Percentiles rank a stretch among this genome's conserved stretches.
Evolutionary conservation across 2,888 invertebrate species (phyloP).

Genomic region (Agrypnus murinus): DNA sequence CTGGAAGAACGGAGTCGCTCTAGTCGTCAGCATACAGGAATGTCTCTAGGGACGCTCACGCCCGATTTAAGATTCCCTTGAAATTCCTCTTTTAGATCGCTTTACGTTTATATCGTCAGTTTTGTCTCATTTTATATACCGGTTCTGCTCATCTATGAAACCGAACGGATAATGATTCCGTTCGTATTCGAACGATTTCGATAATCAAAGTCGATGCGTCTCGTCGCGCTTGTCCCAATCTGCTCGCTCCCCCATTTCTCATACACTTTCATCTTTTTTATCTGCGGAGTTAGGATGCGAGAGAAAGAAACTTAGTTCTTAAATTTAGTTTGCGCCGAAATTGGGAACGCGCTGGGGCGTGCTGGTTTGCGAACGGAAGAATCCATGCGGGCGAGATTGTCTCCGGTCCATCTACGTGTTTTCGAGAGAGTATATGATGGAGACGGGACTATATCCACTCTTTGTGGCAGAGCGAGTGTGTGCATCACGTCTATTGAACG

Average conservation of each 20-base stretch:
- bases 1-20: conserved; percentile 43
- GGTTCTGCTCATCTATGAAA: conserved; percentile 54
- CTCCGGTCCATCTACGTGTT: conserved; percentile 61
- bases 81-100: conserved; percentile 52
- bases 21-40: conserved; percentile 47
- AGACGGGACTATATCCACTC: conserved; percentile 12
- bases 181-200: conserved; percentile 62
- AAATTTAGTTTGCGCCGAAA: conserved; percentile 68
- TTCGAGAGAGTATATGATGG: conserved; percentile 21
- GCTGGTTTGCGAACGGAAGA: conserved; percentile 60
- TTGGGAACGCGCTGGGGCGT: conserved; percentile 66
- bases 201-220: conserved; percentile 62
- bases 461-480: conserved; percentile 21
- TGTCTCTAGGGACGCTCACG: conserved; percentile 53
- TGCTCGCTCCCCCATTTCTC: conserved; percentile 52
- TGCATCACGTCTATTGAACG: conserved; percentile 32
- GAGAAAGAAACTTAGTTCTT: conserved; percentile 66
- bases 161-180: conserved; percentile 60
- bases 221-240: conserved; percentile 57
- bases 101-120: conserved; percentile 50
- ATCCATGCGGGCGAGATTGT: conserved; percentile 65
- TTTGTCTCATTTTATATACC: conserved; percentile 54
- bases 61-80: conserved; percentile 58
- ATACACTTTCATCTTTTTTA: conserved; percentile 62
- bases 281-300: conserved; percentile 55